A percentile compares a stretch with the other conserved stretches of the same genome.
Conservation (phyloP, 2,113 vertebrate species). For the Galemys pyrenaicus region DNA sequence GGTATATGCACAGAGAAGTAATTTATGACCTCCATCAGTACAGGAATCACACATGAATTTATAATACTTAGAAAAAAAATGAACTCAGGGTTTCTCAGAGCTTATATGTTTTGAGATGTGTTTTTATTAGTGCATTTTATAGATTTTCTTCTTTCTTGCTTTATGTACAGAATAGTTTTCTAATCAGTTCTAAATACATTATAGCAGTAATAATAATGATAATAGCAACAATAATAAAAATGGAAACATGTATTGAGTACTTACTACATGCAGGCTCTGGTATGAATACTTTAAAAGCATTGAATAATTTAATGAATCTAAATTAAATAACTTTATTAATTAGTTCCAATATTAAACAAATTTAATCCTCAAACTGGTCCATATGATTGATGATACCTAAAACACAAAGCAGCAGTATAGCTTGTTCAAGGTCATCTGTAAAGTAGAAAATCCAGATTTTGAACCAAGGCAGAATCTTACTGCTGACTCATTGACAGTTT, state of each 20-base stretch:
- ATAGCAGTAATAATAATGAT: not conserved
- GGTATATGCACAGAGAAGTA: not conserved
- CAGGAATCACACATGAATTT: conserved; percentile 39
- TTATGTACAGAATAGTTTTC: not conserved
- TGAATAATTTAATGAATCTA: not conserved
- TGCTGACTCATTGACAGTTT: not conserved
- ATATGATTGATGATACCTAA: not conserved
- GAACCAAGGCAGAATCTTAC: not conserved
- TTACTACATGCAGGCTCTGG: not conserved
- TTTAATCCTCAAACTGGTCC: not conserved
- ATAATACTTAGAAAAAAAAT: not conserved
- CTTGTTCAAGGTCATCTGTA: conserved; percentile 8
- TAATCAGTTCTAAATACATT: not conserved
- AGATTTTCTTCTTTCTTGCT: not conserved
- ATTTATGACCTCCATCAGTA: not conserved
- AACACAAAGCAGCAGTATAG: not conserved
- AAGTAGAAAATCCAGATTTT: conserved; percentile 16
- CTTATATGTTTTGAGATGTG: conserved; percentile 8
- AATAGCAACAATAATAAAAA: not conserved
- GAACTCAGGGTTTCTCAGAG: not conserved
- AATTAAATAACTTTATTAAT: no score
- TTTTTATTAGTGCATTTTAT: not conserved
- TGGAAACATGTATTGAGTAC: not conserved
- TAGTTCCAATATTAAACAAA: not conserved
- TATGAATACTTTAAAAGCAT: not conserved